Conservation (phyloP, 64 coral and sea anemone genomes). For the Hydrozoanthus tunicans region DNA sequence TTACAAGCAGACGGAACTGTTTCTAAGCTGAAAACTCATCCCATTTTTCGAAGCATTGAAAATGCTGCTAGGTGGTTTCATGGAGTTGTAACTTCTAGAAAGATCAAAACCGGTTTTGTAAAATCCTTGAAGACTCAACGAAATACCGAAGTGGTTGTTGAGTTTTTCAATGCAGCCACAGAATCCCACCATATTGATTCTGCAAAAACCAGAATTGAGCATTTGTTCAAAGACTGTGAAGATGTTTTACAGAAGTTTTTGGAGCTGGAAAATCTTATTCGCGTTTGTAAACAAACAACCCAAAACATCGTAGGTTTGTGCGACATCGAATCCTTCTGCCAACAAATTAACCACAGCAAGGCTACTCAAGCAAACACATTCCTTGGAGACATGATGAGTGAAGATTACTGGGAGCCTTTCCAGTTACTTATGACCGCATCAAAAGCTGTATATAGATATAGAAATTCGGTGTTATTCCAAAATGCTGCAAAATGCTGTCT, state of each 20-base stretch:
- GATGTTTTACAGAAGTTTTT: neutral
- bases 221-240: slow-evolving; percentile 9
- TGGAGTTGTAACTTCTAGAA: neutral
- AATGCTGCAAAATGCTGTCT: neutral
- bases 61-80: slow-evolving; percentile 14
- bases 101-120: slow-evolving; percentile 5
- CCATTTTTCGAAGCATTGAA: neutral
- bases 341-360: slow-evolving; percentile 13
- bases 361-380: neutral
- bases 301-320: neutral
- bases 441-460: neutral
- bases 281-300: slow-evolving; percentile 11
- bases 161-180: neutral
- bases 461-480: neutral
- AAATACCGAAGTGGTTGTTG: neutral
- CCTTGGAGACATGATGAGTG: slow-evolving; percentile 4
- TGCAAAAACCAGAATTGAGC: neutral
- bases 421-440: neutral
- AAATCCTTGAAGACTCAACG: neutral
- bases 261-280: neutral
- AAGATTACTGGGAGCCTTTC: slow-evolving; percentile 20
- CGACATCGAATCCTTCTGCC: neutral
- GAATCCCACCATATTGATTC: neutral
- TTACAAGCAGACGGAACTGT: neutral
- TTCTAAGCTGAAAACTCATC: neutral